Evolutionary conservation across 2,888 invertebrate species (phyloP), one percentile per base, ranked within the genome.

Genomic region (Ditula angustiorana): DNA sequence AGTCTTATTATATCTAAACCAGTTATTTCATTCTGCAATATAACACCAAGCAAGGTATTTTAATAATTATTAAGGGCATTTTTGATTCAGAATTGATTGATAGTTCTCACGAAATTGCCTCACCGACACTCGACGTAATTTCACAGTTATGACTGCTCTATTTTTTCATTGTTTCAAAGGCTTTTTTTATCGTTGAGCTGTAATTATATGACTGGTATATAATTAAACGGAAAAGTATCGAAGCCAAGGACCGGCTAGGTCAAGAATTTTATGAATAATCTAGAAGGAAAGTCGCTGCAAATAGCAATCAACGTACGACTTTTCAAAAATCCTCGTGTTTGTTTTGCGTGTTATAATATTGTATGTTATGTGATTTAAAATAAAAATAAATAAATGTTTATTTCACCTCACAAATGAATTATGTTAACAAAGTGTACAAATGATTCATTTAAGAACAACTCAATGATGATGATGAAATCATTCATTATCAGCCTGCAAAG

Each of bases 131-230:
- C 10, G 10, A 46, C 23, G n/a, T 19, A 46, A 37, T 41, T 37
- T 26, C 11, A 21, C 21, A 30, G 23, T n/a, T n/a, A 10, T 49
- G 21, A 47, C 23, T n/a, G 24, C 24, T 53, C 24, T 5, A 24
- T 44, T 61, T 53, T 35, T 61, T 61, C n/a, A 55, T 47, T 61
- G 53, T 37, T 55, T n/a, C n/a, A 35, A n/a, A 7, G 8, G 46
- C 35, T 55, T 53, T 33, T 26, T 10, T 19, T 44, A 33, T 5
- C 13, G 23, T 35, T 13, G 23, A 35, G 23, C 33, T 4, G 8
- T 47, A 61, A 47, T 8, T 35, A 46, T 19, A 26, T 5, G n/a
- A 30, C 13, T 46, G 19, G 24, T n/a, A 3, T 53, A 35, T 19
- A 16, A 0, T 13, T 35, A 30, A 2, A 1, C 4, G 21, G 35